Evolutionary conservation across 2,888 invertebrate genomes (phyloP).

Genomic region (Calameuta pallipes): DNA sequence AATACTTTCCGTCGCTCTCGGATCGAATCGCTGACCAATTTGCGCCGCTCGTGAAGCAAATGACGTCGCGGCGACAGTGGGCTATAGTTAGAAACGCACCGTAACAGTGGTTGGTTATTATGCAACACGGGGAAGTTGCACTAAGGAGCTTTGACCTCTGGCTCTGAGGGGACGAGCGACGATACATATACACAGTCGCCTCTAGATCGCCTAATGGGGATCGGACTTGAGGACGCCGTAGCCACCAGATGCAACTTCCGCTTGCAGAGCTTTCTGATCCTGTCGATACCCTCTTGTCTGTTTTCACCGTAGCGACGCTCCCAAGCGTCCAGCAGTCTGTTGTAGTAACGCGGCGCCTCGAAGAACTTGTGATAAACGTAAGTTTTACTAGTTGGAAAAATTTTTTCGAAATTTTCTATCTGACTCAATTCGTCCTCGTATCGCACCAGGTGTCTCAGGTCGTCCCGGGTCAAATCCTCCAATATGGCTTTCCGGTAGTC

Average conservation of each 20-base stretch:
- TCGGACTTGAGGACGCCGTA: not conserved
- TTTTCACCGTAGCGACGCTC: conserved; percentile 77
- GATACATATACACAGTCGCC: not conserved
- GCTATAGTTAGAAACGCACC: not conserved
- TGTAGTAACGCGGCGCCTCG: conserved; percentile 85
- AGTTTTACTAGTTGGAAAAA: conserved; percentile 82
- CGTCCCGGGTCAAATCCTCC: conserved; percentile 84
- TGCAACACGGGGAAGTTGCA: not conserved
- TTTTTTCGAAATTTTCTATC: conserved; percentile 77
- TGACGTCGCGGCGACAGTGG: not conserved
- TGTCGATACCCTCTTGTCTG: conserved; percentile 72
- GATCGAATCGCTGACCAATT: conserved; percentile 1
- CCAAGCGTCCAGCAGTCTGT: conserved; percentile 90
- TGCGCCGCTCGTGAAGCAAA: not conserved
- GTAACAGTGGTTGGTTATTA: not conserved
- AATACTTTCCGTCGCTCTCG: not conserved
- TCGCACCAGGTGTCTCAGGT: conserved; percentile 83
- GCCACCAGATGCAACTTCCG: conserved; percentile 16
- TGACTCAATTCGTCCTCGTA: conserved; percentile 88
- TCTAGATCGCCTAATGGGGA: not conserved
- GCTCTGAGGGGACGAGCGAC: not conserved
- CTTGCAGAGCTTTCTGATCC: conserved; percentile 12
- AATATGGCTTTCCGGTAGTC: conserved; percentile 80
- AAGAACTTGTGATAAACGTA: conserved; percentile 83
- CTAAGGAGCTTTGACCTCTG: not conserved